Conservation (phyloP, 2,113 vertebrate species). For the Mellivora capensis region DNA sequence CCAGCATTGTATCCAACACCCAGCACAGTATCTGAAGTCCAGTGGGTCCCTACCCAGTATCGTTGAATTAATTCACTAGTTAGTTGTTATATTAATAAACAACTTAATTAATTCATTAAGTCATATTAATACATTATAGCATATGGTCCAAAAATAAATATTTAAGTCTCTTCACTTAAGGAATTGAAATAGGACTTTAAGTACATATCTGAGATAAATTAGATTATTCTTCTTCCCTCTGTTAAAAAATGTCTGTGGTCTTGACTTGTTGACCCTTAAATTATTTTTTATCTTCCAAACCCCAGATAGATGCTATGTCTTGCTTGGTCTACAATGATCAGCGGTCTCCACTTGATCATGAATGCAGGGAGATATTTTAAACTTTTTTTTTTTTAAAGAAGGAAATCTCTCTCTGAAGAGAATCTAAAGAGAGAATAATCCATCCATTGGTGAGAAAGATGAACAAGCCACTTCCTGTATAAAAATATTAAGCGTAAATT, state of each 20-base stretch:
- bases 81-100: not conserved
- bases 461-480: not conserved
- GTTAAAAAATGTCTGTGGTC: not conserved
- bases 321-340: not conserved
- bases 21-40: not conserved
- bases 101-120: not conserved
- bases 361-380: not conserved
- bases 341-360: not conserved
- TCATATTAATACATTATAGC: not conserved
- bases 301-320: not conserved
- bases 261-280: not conserved
- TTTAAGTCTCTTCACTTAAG: not conserved
- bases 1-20: not conserved
- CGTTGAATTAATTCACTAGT: not conserved
- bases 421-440: not conserved
- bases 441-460: not conserved
- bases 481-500: not conserved
- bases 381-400: not conserved
- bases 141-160: not conserved
- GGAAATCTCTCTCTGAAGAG: not conserved
- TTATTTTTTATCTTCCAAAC: not conserved
- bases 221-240: not conserved
- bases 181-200: not conserved
- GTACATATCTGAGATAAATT: not conserved
- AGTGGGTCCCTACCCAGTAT: not conserved